phyloP scores from a whole-genome alignment of 1,140 invertebrate genomes.

The Brachionus koreanus region DNA sequence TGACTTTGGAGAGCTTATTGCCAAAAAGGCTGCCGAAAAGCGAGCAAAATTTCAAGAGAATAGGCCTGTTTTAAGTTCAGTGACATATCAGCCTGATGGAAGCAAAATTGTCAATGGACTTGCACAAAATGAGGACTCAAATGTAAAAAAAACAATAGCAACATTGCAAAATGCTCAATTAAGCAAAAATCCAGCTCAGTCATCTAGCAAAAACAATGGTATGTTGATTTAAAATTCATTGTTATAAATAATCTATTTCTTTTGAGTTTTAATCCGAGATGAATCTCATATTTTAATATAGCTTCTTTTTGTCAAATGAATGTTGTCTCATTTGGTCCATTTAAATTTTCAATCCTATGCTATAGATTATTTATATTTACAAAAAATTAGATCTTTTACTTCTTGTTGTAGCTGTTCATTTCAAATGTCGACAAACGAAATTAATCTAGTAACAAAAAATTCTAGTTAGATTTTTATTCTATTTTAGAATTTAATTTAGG shows the following conservation, averaged over 20 bases:
- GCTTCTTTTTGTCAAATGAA: not conserved
- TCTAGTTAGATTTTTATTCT: no score
- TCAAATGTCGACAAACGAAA: no score
- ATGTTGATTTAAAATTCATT: not conserved
- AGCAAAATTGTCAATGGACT: not conserved
- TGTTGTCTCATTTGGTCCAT: no score
- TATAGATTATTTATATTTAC: no score
- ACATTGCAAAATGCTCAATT: not conserved
- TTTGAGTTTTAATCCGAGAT: not conserved
- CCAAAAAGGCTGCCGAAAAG: constrained; percentile 41
- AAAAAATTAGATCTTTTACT: no score
- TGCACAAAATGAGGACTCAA: not conserved
- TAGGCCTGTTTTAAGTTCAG: constrained; percentile 8
- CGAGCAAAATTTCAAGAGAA: constrained; percentile 42
- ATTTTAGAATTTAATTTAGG: no score
- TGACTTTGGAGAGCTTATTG: constrained; percentile 37
- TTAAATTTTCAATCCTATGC: no score
- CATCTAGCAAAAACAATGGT: not conserved
- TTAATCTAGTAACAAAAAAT: no score
- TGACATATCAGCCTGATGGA: constrained; percentile 30
- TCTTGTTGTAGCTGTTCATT: no score
- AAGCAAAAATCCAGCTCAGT: not conserved
- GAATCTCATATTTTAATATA: not conserved
- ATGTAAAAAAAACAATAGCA: not conserved
- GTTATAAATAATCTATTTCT: not conserved